Conservation (phyloP, 2,888 invertebrate genomes). For the Pseudeuparius sepicola region DNA sequence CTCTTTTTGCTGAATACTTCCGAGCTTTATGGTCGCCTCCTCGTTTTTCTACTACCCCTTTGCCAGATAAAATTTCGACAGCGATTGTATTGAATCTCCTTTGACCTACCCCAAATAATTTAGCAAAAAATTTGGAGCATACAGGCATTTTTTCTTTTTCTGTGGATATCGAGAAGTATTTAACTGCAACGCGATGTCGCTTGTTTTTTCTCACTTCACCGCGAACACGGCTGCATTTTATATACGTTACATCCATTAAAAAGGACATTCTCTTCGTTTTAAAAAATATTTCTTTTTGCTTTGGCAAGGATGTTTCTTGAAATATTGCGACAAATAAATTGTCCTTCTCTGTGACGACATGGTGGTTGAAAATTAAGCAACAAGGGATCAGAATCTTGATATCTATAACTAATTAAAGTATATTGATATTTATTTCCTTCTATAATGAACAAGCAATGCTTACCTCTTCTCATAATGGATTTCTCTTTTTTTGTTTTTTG, state of each 20-base stretch:
- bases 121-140: too few species aligned
- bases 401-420: slow-evolving; percentile 6
- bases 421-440: slow-evolving; percentile 7
- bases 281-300: slow-evolving; percentile 10
- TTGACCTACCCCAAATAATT: too few species aligned
- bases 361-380: slow-evolving; percentile 7
- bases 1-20: slow-evolving; percentile 4
- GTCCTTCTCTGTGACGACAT: slow-evolving; percentile 1
- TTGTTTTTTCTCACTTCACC: slow-evolving; percentile 8
- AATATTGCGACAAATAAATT: slow-evolving; percentile 5
- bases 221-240: slow-evolving; percentile 1
- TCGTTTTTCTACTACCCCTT: slow-evolving; percentile 11
- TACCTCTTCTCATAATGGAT: slow-evolving; percentile 11
- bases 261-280: slow-evolving; percentile 3
- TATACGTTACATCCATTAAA: slow-evolving; percentile 7
- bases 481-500: slow-evolving; percentile 12
- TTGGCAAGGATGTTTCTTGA: slow-evolving; percentile 4
- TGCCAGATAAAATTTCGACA: slow-evolving; percentile 6
- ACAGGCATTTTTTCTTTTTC: too few species aligned
- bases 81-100: too few species aligned
- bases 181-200: too few species aligned
- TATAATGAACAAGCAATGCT: slow-evolving; percentile 4
- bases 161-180: too few species aligned
- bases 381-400: slow-evolving; percentile 1
- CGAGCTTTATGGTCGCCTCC: slow-evolving; percentile 9